Conservation (phyloP, 2,888 invertebrate genomes). For the Drepanosiphum platanoidis region DNA sequence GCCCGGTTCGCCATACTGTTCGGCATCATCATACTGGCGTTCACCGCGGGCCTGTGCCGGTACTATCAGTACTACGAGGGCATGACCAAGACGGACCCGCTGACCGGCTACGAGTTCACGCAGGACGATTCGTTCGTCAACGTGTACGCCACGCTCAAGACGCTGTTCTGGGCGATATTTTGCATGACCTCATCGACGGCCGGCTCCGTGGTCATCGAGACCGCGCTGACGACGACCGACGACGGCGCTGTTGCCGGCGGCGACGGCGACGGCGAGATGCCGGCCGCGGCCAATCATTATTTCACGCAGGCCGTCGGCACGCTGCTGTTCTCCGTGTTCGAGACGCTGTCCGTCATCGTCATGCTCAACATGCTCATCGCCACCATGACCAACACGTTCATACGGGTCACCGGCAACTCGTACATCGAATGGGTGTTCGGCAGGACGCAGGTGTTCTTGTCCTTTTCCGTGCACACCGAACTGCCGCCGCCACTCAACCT, state of each 20-base stretch:
- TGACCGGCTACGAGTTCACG: conserved; percentile 70
- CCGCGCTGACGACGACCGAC: conserved; percentile 63
- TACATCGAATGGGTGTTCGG: conserved; percentile 83
- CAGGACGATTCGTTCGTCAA: conserved; percentile 68
- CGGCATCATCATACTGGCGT: conserved; percentile 72
- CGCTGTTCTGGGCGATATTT: conserved; percentile 78
- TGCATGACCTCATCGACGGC: conserved; percentile 75
- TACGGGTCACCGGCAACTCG: conserved; percentile 66
- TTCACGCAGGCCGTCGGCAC: conserved; percentile 77
- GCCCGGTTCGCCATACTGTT: conserved; percentile 74
- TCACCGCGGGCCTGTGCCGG: conserved; percentile 71
- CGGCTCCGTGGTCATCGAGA: conserved; percentile 75
- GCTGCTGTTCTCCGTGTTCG: conserved; percentile 75
- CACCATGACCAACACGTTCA: conserved; percentile 77
- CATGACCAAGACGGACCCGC: conserved; percentile 72
- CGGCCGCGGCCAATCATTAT: conserved; percentile 71
- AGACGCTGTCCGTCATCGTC: conserved; percentile 77
- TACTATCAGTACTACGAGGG: conserved; percentile 77
- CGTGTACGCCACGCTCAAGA: conserved; percentile 68
- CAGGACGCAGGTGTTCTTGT: conserved; percentile 76
- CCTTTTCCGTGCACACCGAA: conserved; percentile 77
- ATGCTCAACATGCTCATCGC: conserved; percentile 81
- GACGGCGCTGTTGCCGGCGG: no score
- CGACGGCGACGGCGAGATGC: conserved; percentile 67
- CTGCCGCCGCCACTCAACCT: conserved; percentile 77